Base-by-base conservation (phyloP, 2,888 invertebrate genomes). In the Microdon myrmicae region DNA sequence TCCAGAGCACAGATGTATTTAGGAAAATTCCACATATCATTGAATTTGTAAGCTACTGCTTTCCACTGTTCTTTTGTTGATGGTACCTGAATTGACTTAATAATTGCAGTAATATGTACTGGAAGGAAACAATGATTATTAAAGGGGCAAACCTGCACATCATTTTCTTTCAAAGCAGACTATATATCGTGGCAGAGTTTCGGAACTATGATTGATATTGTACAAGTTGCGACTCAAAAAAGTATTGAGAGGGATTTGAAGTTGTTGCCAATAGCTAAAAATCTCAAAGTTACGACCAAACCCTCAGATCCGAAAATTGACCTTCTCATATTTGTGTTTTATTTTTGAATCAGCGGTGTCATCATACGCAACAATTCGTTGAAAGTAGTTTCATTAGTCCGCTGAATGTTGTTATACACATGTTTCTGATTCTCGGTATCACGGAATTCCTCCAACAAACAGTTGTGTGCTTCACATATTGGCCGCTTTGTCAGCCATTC, bases 401-500 rank as follows among this genome's bases (percentile, higher is more conserved):
- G 12, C 23, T 35, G 23, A 35, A n/a, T 38, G 10, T 38, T 48
- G 26, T 35, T 19, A 34, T 20, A 7, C 8, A 16, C 14, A 16
- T 16, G 16, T 31, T 16, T 16, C n/a, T 31, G 16, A 31, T 8
- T 16, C 16, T 31, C 31, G n/a, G 9, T 31, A 8, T 16, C 16
- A 16, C 16, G n/a, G n/a, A 31, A 16, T 31, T 31, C 31, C n/a
- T 4, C n/a, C 16, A 31, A 16, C 31, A 16, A 31, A 31, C 7
- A n/a, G 3, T 31, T 31, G n/a, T 16, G 16, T 31, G 31, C 31
- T 31, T 17, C 31, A 16, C 31, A 31, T 16, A 31, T 31, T 31
- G 31, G 31, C 31, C 31, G 31, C 31, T 31, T 31, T 31, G 14
- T 31, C 16, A 31, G n/a, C 31, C 16, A 31, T 31, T 16, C 31